Evolutionary conservation across 2,113 vertebrate species (phyloP), one percentile per base, ranked within the genome.

Genomic region (Muntiacus reevesi): DNA sequence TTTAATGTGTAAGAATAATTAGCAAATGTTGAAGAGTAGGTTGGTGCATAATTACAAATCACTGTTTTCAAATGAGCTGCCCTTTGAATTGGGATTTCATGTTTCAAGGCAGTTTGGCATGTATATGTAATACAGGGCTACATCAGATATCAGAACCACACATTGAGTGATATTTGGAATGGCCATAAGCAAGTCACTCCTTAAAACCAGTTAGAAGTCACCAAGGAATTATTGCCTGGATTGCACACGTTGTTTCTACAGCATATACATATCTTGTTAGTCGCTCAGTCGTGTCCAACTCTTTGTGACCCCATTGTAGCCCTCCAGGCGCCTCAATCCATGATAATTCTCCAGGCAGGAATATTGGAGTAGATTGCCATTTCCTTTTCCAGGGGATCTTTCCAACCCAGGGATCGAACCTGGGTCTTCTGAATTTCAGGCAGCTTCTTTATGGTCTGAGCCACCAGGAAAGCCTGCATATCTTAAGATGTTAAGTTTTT

Each of bases 61-160:
- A 43, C 67, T 96, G 19, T 87, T 85, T 89, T 95, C 43, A 88
- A 81, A 85, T 43, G 47, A 89, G 88, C 2, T 87, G 30, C 17
- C 92, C 9, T 79, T 94, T 93, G 52, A 91, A 79, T 91, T 97
- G 76, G 25, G 15, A 89, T 96, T 96, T 95, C n/a, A 60, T n/a
- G 67, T 83, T 87, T 97, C 54, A 81, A 95, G 82, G 27, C n/a
- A 86, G 7, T 67, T 83, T 97, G 54, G 14, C 19, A 52, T 89
- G 27, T 10, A n/a, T 25, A 33, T 62, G 54, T 74, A 78, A 64
- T 16, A 7, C 83, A 71, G 45, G 59, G 28, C 79, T 95, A 52
- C 62, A 67, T 36, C 40, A 94, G n/a, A 33, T 78, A 83, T 57
- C 47, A 76, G 40, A 94, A 85, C 30, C 23, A 67, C 30, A 47